phyloP scores from a whole-genome alignment of 2,888 invertebrate genomes.

The Frankliniella intonsa region DNA sequence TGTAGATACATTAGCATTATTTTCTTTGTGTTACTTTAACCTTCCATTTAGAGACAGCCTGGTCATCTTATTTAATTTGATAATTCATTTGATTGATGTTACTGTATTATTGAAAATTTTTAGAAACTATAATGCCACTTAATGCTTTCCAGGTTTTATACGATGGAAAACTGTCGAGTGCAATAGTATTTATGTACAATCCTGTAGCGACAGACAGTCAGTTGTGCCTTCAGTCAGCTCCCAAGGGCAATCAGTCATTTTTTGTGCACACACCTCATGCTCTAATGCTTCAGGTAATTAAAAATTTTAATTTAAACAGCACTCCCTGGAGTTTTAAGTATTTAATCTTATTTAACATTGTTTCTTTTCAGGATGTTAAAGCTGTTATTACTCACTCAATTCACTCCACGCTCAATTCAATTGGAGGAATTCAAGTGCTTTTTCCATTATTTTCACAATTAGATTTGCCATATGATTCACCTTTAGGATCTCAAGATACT shows the following conservation, averaged over 20 bases:
- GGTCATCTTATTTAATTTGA: constrained; percentile 35
- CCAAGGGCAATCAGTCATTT: constrained; percentile 94
- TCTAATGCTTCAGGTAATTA: constrained; percentile 88
- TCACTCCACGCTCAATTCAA: constrained; percentile 96
- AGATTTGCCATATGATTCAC: constrained; percentile 81
- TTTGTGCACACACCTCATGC: constrained; percentile 99
- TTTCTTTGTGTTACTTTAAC: too few species aligned
- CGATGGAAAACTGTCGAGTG: constrained; percentile 94
- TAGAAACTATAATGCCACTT: constrained; percentile 23
- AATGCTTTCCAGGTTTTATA: constrained; percentile 77
- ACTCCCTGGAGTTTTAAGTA: neutral
- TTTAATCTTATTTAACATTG: constrained; percentile 24
- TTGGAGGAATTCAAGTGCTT: constrained; percentile 96
- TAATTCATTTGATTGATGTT: constrained; percentile 36
- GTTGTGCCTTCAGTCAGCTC: constrained; percentile 95
- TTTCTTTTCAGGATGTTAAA: constrained; percentile 81
- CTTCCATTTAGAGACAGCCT: too few species aligned
- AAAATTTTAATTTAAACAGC: constrained; percentile 24
- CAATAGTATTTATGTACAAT: constrained; percentile 99
- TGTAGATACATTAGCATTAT: too few species aligned
- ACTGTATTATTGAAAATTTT: neutral
- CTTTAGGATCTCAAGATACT: constrained; percentile 52
- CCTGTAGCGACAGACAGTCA: constrained; percentile 99
- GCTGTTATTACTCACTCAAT: constrained; percentile 99
- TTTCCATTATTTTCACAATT: constrained; percentile 97